Evolutionary conservation across 2,113 vertebrate species (phyloP).

Genomic region (Cephalopterus ornatus): DNA sequence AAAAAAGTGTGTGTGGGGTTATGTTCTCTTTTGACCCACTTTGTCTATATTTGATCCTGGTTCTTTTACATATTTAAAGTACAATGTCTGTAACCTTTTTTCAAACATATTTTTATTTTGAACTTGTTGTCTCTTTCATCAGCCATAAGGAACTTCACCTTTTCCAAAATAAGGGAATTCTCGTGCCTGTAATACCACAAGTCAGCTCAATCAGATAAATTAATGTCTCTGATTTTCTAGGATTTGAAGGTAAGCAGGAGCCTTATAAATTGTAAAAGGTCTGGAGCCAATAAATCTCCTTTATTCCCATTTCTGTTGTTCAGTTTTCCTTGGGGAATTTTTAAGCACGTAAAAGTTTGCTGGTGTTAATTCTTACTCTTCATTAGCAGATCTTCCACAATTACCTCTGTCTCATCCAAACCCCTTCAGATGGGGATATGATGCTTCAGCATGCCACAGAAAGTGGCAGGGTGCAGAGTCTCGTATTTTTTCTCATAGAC

Average conservation of each 20-base stretch:
- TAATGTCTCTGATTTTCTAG: background rate
- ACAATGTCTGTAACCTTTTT: background rate
- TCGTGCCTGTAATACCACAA: background rate
- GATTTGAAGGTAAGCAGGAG: background rate
- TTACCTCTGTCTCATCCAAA: background rate
- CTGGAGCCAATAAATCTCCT: background rate
- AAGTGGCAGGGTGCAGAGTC: background rate
- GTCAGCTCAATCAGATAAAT: background rate
- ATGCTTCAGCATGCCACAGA: background rate
- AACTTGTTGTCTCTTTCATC: background rate
- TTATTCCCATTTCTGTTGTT: background rate
- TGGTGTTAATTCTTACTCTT: background rate
- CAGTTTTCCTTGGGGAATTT: background rate
- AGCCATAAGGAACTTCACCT: background rate
- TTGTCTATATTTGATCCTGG: background rate
- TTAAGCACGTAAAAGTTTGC: background rate
- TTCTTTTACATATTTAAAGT: background rate
- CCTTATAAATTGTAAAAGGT: background rate
- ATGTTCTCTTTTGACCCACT: background rate
- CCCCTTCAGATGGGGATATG: background rate
- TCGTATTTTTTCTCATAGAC: background rate
- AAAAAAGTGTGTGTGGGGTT: background rate
- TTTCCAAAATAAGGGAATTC: background rate
- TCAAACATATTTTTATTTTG: background rate
- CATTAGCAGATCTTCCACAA: background rate